Evolutionary conservation across 2,888 invertebrate species (phyloP).

Genomic region (Heteromyza rotundicornis): DNA sequence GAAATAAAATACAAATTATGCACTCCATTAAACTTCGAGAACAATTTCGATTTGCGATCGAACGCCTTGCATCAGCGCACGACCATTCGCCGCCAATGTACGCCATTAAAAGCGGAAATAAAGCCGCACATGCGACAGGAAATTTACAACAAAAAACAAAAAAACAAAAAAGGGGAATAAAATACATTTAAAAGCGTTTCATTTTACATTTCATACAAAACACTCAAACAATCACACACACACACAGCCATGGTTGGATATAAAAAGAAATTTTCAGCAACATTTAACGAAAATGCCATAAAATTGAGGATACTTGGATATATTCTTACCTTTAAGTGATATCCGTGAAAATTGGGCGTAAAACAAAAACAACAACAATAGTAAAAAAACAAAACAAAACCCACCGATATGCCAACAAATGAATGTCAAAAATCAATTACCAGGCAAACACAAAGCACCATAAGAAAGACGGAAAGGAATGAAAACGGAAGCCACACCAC

Average conservation of each 20-base stretch:
- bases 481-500: background rate
- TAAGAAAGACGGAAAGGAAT: background rate
- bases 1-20: conserved; percentile 51
- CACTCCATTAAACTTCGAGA: conserved; percentile 52
- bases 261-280: conserved; percentile 37
- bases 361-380: background rate
- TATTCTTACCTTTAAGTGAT: conserved; percentile 17
- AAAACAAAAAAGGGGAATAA: conserved; percentile 7
- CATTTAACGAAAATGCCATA: conserved; percentile 36
- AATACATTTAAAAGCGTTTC: background rate
- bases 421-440: conserved; percentile 31
- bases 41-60: conserved; percentile 30
- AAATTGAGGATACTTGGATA: conserved; percentile 7
- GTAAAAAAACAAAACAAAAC: background rate
- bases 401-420: background rate
- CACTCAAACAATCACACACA: background rate
- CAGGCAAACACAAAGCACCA: conserved; percentile 8
- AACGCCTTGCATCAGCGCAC: background rate
- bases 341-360: background rate
- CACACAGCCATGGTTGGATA: background rate
- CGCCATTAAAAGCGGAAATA: conserved; percentile 50
- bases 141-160: too few relatives aligned
- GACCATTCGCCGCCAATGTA: background rate
- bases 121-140: conserved; percentile 52
- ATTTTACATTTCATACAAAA: background rate